Percentiles rank a stretch among this genome's conserved stretches.
These are phyloP conservation scores for Strigamia transsilvanica DNA, from an alignment of 2,888 invertebrate genomes.

Conservation along the genomic window DNA sequence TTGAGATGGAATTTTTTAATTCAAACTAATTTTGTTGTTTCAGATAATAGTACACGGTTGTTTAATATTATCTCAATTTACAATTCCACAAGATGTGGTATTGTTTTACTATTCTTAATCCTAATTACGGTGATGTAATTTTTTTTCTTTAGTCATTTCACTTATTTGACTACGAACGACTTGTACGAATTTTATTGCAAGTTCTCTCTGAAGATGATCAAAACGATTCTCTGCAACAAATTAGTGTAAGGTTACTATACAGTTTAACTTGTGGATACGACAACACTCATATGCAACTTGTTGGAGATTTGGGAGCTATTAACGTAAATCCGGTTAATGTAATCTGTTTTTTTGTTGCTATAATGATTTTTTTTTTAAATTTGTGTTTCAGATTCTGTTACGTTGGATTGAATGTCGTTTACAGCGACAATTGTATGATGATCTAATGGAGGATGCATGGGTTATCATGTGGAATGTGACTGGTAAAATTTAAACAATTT, in stretches of 20 bases:
- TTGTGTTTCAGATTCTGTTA: conserved; percentile 78
- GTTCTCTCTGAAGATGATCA: conserved; percentile 83
- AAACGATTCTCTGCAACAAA: conserved; percentile 91
- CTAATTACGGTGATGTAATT: neutral
- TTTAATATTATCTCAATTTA: conserved; percentile 45
- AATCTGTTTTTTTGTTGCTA: neutral
- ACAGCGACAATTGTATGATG: conserved; percentile 82
- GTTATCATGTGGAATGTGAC: conserved; percentile 96
- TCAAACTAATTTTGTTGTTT: neutral
- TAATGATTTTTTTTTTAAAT: conserved; percentile 50
- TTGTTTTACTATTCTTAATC: neutral
- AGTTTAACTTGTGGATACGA: conserved; percentile 96
- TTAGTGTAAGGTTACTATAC: conserved; percentile 93
- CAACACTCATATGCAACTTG: conserved; percentile 86
- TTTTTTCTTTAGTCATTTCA: conserved; percentile 78
- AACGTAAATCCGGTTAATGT: conserved; percentile 66
- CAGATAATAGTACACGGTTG: conserved; percentile 85
- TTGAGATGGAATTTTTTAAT: neutral
- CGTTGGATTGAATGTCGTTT: conserved; percentile 84
- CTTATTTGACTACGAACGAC: conserved; percentile 88
- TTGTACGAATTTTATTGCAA: conserved; percentile 82
- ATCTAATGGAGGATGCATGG: conserved; percentile 97
- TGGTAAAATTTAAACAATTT: conserved; percentile 59
- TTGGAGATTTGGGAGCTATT: conserved; percentile 90
- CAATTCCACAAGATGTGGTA: conserved; percentile 29